Evolutionary conservation across 2,113 vertebrate species (phyloP).

Genomic region (Hemicordylus capensis): DNA sequence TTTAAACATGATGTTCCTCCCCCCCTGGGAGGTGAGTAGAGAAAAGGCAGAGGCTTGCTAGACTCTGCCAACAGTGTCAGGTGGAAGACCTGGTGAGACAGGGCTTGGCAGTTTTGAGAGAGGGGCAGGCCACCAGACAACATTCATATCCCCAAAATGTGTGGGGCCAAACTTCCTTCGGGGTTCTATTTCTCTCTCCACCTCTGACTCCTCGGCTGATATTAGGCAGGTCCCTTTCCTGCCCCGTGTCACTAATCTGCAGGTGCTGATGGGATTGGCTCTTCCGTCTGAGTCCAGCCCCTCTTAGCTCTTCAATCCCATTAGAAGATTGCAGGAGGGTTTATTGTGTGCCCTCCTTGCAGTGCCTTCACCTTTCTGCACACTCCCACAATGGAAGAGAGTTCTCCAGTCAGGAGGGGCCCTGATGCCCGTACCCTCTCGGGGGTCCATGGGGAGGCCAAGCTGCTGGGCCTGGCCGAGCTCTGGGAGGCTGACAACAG

Average conservation of each 20-base stretch:
- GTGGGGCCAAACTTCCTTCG: not conserved
- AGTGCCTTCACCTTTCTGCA: not conserved
- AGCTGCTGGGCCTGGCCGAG: not conserved
- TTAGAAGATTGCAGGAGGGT: conserved; percentile 5
- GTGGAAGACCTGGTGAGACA: not conserved
- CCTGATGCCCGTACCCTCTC: not conserved
- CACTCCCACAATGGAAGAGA: conserved; percentile 6
- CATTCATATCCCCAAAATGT: not conserved
- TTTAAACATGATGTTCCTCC: not conserved
- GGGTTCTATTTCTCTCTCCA: not conserved
- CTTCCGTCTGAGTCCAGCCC: not conserved
- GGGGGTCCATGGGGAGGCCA: not conserved
- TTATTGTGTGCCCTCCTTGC: not conserved
- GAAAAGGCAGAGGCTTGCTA: not conserved
- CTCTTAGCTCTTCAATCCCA: conserved; percentile 24
- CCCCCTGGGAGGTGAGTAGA: not conserved
- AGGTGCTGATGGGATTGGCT: not conserved
- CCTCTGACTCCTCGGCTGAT: not conserved
- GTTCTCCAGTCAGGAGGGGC: not conserved
- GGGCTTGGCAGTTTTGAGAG: too few species aligned
- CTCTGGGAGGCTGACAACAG: conserved; percentile 3
- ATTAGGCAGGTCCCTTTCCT: not conserved
- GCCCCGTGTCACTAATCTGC: not conserved
- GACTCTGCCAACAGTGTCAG: not conserved
- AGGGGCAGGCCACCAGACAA: not conserved